Conservation (phyloP, 2,888 invertebrate genomes). For the Corbicula japonica region DNA sequence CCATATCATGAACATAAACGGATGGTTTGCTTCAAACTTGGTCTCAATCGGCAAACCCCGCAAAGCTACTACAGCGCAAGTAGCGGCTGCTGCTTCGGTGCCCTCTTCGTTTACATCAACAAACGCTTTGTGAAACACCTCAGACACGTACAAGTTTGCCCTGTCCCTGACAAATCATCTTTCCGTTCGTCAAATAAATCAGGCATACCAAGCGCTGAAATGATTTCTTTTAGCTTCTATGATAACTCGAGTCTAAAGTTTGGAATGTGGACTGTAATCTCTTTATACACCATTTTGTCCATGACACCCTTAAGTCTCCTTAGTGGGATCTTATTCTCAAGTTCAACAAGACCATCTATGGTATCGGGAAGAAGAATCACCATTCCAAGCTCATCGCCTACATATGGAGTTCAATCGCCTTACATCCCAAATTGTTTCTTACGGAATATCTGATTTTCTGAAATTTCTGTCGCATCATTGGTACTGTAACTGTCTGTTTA, state of each 20-base stretch:
- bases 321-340: slow-evolving; percentile 62
- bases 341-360: slow-evolving; percentile 67
- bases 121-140: no score
- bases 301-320: slow-evolving; percentile 24
- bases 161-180: slow-evolving; percentile 82
- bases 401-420: slow-evolving; percentile 92
- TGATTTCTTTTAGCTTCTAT: slow-evolving; percentile 64
- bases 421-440: slow-evolving; percentile 90
- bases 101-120: no score
- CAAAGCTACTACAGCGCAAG: slow-evolving; percentile 84
- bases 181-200: slow-evolving; percentile 66
- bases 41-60: slow-evolving; percentile 6
- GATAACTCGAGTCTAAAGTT: slow-evolving; percentile 76
- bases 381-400: slow-evolving; percentile 76
- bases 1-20: slow-evolving; percentile 81
- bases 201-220: slow-evolving; percentile 70
- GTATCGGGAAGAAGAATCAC: slow-evolving; percentile 79
- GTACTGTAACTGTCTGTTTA: slow-evolving; percentile 84
- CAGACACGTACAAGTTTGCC: slow-evolving; percentile 72
- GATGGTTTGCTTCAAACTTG: slow-evolving; percentile 76
- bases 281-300: neutral
- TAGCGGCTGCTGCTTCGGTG: slow-evolving; percentile 84
- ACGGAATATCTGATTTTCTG: slow-evolving; percentile 89
- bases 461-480: slow-evolving; percentile 90
- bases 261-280: slow-evolving; percentile 68